Evolutionary conservation across 2,797 vertebrate species (phyloP), one percentile per base, ranked within the genome.

Genomic region (Bovichtus diacanthus): DNA sequence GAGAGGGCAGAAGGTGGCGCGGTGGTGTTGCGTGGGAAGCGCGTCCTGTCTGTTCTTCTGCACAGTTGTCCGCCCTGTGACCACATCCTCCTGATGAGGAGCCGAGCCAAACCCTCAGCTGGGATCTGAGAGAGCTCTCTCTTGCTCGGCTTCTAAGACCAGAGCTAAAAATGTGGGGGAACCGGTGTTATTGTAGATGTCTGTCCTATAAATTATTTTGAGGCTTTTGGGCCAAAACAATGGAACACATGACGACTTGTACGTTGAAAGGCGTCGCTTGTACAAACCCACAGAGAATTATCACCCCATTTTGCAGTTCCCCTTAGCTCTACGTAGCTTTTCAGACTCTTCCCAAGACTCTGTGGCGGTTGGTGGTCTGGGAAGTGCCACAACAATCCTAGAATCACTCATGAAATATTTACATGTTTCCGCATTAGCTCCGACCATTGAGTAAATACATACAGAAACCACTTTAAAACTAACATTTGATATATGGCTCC

Each of bases 21-120:
- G 13, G 68, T 3, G 55, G 54, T 8, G n/a, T n/a, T n/a, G n/a
- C n/a, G 44, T 12, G 62, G 34, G 8, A 9, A 31, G 55, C 62
- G 19, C 15, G 55, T 74, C 79, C 71, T 58, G 65, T 39, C 77
- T 72, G 31, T 85, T 86, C 80, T 74, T 31, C 43, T 9, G 66
- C 78, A 84, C 76, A 86, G 76, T 83, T n/a, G 70, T 75, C 69
- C 3, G 19, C 54, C 70, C 75, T 88, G 74, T 78, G 82, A 80
- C 82, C 78, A 65, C 77, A 80, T 87, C 83, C 85, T 77, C 53
- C 81, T 85, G 83, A 23, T 82, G 64, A 49, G 86, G 85, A 80
- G 0, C 13, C 0, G 6, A 75, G 90, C 86, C 91, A 90, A 81
- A 69, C 63, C 71, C 72, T 88, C 82, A 83, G 82, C 89, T 90